Evolutionary conservation across 2,113 vertebrate genomes (phyloP), one percentile per base, ranked within the genome.

Genomic region (Forbesichthys agassizii): DNA sequence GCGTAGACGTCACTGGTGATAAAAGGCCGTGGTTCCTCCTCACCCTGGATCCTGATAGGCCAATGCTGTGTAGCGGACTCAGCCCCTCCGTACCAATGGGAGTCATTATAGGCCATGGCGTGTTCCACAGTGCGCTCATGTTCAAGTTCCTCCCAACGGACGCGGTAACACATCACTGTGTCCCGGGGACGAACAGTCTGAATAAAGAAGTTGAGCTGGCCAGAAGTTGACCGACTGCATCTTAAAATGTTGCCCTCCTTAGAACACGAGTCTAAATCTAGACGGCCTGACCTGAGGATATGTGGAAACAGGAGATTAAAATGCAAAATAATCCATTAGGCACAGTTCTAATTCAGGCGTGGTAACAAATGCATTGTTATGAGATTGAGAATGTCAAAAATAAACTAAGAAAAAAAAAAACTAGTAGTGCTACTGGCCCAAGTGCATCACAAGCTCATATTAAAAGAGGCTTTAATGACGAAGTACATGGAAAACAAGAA

Each of bases 151-250:
- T 97, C 96, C 97, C 97, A 99, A 63, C 95, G 95, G 59, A 99
- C 94, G 0, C 95, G 94, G 90, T 98, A 99, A 82, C 97, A 99
- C 93, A 95, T 95, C 61, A 98, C 95, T 0, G 96, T 96, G 88
- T 95, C 94, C 83, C 96, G 96, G 67, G 90, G 90, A 62, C 89
- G 92, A 70, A 98, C 94, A 0, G 94, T 95, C 91, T 99, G 93
- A 76, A 99, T 95, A 73, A 98, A 99, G 89, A 98, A 98, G 88
- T 96, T 94, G 61, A 99, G 84, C 0, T 92, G 93, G 5, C 95
- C 95, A 16, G 83, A 79, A 12, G 91, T 75, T 0, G 95, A 96
- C 66, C 79, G 87, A 0, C 94, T 92, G 84, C 97, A 98, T 72
- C 90, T 93, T 46, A 99, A 75, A 64, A 93, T 85, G 49, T 86